Evolutionary conservation across 1,140 invertebrate species (phyloP), one percentile per base, ranked within the genome.

Genomic region (Cydia pomonella): DNA sequence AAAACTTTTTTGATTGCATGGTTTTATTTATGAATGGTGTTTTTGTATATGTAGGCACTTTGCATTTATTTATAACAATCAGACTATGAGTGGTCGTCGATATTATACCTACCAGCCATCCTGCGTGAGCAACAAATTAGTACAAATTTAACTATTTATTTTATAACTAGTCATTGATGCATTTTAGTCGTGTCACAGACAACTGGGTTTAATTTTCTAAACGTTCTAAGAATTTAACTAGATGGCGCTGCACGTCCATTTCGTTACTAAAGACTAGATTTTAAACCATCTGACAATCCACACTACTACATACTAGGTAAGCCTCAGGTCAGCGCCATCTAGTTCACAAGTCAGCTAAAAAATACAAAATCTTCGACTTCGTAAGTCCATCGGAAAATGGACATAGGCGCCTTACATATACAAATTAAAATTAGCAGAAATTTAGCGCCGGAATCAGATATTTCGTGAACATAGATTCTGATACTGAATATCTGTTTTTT

Each of bases 161-260:
- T 44, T 50, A 53, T 18, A 53, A 53, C 50, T 53, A 53, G n/a
- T 53, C 50, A 53, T 53, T 18, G 50, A 53, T 53, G n/a, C 50
- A 1, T 18, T n/a, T 53, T 53, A 53, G 50, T 53, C 13, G 7
- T 2, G 12, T 7, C 50, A 53, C 50, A 53, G n/a, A 18, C 50
- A 53, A 53, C n/a, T n/a, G 50, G 4, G 50, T 53, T 53, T 53
- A 53, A 29, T 29, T 27, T 1, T 2, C 1, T 27, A 3, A 27
- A 27, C 1, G 25, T 2, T 27, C 1, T 3, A 2, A 27, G 3
- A 16, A 16, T 47, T 1, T 47, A n/a, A 47, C 44, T 47, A 53
- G n/a, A n/a, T 53, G 16, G 16, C 50, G n/a, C n/a, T 47, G 16
- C 16, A n/a, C 16, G 50, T 4, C n/a, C n/a, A 53, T 18, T 53